Conservation (phyloP, 2,797 vertebrate species). For the Crypturellus tataupa region DNA sequence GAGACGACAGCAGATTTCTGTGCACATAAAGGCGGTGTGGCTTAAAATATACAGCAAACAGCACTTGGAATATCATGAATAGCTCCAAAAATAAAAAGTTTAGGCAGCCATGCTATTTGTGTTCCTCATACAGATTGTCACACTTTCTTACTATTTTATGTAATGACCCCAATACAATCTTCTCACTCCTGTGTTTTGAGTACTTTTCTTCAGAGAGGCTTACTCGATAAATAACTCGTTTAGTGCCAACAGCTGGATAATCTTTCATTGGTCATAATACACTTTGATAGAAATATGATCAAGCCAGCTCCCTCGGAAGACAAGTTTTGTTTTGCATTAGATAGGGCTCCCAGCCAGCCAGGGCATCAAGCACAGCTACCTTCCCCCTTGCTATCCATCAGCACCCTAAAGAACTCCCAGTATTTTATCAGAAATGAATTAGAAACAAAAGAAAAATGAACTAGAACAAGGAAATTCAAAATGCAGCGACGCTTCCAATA, state of each 20-base stretch:
- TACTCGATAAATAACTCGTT: not conserved
- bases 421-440: not conserved
- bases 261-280: not conserved
- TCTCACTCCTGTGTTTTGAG: not conserved
- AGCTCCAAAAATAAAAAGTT: not conserved
- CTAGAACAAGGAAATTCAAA: not conserved
- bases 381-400: not conserved
- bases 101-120: not conserved
- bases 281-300: not conserved
- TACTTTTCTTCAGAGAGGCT: fast-evolving
- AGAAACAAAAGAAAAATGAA: not conserved
- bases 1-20: not conserved
- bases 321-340: not conserved
- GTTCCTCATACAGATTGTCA: not conserved
- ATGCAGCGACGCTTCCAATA: not conserved
- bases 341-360: not conserved
- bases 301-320: not conserved
- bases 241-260: not conserved
- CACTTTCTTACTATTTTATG: not conserved
- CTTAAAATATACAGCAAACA: not conserved
- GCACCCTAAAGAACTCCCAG: not conserved
- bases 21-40: not conserved
- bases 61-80: not conserved
- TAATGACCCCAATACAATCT: not conserved
- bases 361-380: not conserved